Evolutionary conservation across 2,113 vertebrate genomes (phyloP).

Genomic region (Myotis lucifugus): DNA sequence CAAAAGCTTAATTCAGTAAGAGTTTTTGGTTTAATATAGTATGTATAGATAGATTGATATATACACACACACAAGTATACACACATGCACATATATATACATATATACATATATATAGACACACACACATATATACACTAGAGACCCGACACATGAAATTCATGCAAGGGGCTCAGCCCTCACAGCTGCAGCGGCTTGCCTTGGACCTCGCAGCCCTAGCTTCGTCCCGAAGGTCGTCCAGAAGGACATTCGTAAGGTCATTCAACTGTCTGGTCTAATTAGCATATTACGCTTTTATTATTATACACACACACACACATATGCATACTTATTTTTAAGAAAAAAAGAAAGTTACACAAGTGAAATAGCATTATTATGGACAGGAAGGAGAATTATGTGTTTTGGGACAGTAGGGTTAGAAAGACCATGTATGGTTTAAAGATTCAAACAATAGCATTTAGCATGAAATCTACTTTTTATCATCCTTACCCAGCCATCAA

Average conservation of each 20-base stretch:
- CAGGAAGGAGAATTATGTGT: constrained; percentile 17
- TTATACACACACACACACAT: accelerated
- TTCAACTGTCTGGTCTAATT: too few species aligned
- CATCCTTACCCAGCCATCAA: constrained; percentile 61
- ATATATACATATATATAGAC: background rate
- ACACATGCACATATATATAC: accelerated
- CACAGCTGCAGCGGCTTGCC: too few species aligned
- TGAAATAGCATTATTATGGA: constrained; percentile 6
- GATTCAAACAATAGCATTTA: constrained; percentile 54
- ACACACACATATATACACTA: background rate
- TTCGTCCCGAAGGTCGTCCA: too few species aligned
- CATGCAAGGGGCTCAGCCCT: too few species aligned
- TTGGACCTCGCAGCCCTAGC: too few species aligned
- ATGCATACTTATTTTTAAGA: background rate
- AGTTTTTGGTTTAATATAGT: constrained; percentile 16
- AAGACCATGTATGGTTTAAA: constrained; percentile 58
- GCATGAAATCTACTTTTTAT: constrained; percentile 37
- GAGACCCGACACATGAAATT: too few species aligned
- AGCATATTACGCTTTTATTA: too few species aligned
- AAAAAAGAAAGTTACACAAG: background rate
- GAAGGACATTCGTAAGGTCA: too few species aligned
- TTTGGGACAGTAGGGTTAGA: constrained; percentile 42
- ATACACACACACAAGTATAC: background rate
- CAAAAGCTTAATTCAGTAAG: constrained; percentile 22
- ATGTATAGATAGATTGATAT: background rate